These are phyloP conservation scores for Lordiphosa collinella DNA, from an alignment of 1,140 invertebrate species.

Conservation along the genomic window DNA sequence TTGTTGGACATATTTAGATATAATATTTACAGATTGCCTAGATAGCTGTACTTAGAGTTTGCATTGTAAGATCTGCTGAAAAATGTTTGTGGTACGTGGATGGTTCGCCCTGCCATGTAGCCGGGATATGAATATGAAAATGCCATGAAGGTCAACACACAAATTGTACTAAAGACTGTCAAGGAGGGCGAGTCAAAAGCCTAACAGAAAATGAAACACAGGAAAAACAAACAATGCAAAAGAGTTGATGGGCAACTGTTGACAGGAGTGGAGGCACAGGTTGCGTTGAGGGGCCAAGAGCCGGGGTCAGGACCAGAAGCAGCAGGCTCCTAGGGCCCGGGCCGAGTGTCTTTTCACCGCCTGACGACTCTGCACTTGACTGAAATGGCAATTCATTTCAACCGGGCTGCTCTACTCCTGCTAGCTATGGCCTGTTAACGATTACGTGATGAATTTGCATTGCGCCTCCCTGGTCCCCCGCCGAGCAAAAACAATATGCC, in stretches of 20 bases:
- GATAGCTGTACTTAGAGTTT: too few relatives aligned
- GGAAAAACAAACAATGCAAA: slow-evolving; percentile 32
- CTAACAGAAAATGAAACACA: slow-evolving; percentile 22
- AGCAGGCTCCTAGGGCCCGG: neutral
- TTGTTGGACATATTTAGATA: too few relatives aligned
- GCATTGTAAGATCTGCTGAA: neutral
- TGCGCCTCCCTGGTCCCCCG: slow-evolving; percentile 13
- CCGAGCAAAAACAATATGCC: slow-evolving; percentile 40
- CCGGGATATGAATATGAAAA: slow-evolving; percentile 4
- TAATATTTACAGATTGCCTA: too few relatives aligned
- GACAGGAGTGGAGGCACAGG: too few relatives aligned
- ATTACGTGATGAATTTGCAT: slow-evolving; percentile 65
- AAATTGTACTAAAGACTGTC: neutral
- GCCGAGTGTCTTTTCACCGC: slow-evolving; percentile 33
- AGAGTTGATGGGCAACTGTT: slow-evolving; percentile 16
- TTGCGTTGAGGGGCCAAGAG: too few relatives aligned
- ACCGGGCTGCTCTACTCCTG: neutral
- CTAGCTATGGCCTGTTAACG: slow-evolving; percentile 45
- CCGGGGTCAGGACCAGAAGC: neutral
- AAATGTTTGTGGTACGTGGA: neutral
- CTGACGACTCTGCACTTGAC: slow-evolving; percentile 40
- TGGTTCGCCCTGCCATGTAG: too few relatives aligned
- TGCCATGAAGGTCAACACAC: slow-evolving; percentile 7
- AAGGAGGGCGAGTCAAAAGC: slow-evolving; percentile 1
- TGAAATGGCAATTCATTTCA: slow-evolving; percentile 33